These are phyloP conservation scores for Ptilorrhoa leucosticta DNA, from an alignment of 2,113 vertebrate genomes.

Conservation along the genomic window DNA sequence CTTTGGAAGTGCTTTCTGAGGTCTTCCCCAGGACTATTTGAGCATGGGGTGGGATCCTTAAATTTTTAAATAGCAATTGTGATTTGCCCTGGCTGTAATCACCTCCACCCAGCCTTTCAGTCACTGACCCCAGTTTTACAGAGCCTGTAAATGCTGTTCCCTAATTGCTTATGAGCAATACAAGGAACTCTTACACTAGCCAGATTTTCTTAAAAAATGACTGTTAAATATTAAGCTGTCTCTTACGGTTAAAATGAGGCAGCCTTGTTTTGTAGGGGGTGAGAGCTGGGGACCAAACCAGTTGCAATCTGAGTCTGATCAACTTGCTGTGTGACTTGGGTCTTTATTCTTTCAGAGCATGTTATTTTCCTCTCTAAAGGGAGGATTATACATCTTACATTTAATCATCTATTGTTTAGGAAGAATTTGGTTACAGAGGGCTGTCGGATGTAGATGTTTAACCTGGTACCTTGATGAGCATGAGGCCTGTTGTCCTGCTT, in stretches of 20 bases:
- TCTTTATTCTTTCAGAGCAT: neutral
- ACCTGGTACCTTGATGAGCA: neutral
- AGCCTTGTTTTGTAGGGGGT: neutral
- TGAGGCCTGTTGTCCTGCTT: neutral
- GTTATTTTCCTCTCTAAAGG: neutral
- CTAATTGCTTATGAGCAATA: conserved; percentile 3
- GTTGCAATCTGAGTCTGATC: neutral
- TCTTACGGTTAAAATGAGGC: neutral
- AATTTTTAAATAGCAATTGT: neutral
- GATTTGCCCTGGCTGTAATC: neutral
- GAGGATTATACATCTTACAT: neutral
- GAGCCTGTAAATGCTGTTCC: neutral
- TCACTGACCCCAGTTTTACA: neutral
- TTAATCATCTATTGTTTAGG: neutral
- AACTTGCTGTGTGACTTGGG: neutral
- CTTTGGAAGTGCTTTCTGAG: neutral
- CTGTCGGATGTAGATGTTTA: neutral
- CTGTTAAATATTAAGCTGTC: neutral
- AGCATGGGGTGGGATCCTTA: neutral
- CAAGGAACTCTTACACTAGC: neutral
- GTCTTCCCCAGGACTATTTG: neutral
- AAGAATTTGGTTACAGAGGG: neutral
- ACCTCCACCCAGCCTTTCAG: neutral
- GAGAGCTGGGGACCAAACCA: neutral
- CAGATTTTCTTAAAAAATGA: neutral